These are phyloP conservation scores for Lepus timidus DNA, from an alignment of 2,113 vertebrate species.

Conservation along the genomic window DNA sequence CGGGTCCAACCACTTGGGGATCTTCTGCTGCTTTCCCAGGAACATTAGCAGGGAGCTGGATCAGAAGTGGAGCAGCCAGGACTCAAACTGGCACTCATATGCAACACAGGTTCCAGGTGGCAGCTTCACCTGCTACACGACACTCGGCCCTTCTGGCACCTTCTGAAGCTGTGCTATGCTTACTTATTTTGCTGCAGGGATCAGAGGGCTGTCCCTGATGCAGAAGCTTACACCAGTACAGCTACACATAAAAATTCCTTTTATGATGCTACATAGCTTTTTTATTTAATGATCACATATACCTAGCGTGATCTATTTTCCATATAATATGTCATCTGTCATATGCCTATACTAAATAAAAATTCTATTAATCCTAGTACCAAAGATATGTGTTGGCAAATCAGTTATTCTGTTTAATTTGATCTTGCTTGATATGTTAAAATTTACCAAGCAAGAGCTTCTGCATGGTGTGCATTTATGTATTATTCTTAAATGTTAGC, in stretches of 20 bases:
- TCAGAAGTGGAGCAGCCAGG: too few relatives aligned
- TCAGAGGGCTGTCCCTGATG: not conserved
- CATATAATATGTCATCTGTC: not conserved
- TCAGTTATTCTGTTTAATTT: slow-evolving; percentile 26
- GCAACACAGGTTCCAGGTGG: too few relatives aligned
- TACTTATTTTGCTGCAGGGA: not conserved
- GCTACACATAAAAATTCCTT: not conserved
- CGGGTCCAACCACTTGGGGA: too few relatives aligned
- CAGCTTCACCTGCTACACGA: too few relatives aligned
- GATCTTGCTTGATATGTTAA: not conserved
- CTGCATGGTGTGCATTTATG: not conserved
- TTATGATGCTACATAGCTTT: not conserved
- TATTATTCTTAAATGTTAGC: slow-evolving; percentile 25
- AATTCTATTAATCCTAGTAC: not conserved
- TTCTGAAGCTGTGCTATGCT: not conserved
- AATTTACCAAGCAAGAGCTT: slow-evolving; percentile 36
- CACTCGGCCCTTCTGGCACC: not conserved
- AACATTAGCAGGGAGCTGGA: too few relatives aligned
- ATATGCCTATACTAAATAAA: slow-evolving; percentile 7
- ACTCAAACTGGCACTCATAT: too few relatives aligned
- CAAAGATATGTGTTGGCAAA: not conserved
- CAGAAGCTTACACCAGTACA: not conserved
- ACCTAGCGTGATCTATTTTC: slow-evolving; percentile 37
- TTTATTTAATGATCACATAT: not conserved
- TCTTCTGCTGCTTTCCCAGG: too few relatives aligned